Evolutionary conservation across 1,140 invertebrate genomes (phyloP), one percentile per base, ranked within the genome.

Genomic region (Papilio machaon): DNA sequence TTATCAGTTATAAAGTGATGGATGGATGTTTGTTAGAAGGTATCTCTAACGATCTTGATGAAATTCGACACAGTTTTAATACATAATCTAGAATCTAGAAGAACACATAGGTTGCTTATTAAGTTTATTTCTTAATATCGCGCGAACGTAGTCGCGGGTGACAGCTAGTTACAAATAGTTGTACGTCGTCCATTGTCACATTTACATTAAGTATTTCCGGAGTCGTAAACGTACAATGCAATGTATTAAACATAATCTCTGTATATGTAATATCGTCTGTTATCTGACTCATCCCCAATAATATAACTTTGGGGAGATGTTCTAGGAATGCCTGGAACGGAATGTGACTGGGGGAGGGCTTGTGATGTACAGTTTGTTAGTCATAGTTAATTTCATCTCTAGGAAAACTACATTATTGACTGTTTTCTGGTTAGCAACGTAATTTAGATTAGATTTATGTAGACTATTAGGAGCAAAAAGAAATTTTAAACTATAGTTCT

Each of bases 241-340:
- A 60, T 70, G 64, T 15, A 70, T 70, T 70, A 70, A 70, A 17
- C 64, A 23, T 23, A 23, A 23, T 60, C 13, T 70, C 38, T n/a
- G n/a, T n/a, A n/a, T n/a, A n/a, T n/a, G 38, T 38, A 70, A 70
- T 70, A 30, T 35, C 30, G 11, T 30, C 4, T n/a, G 54, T 70
- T 35, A 5, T 15, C 64, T 70, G 64, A 70, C 23, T 70, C 64
- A 70, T 70, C 30, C 30, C 64, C 13, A 15, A 11, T 70, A 11
- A 23, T 13, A 2, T 30, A 38, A 35, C 64, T 70, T 70, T 70
- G 1, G 64, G 64, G 30, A 70, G 64, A 8, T 15, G 30, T 70
- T 70, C 64, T 38, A 35, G 64, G 64, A 70, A 70, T n/a, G n/a
- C 6, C 58, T 70, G 30, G 64, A 70, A 70, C 64, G 30, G 64